Base-by-base conservation (phyloP, 2,888 invertebrate genomes). In the Tenthredo distinguenda region DNA sequence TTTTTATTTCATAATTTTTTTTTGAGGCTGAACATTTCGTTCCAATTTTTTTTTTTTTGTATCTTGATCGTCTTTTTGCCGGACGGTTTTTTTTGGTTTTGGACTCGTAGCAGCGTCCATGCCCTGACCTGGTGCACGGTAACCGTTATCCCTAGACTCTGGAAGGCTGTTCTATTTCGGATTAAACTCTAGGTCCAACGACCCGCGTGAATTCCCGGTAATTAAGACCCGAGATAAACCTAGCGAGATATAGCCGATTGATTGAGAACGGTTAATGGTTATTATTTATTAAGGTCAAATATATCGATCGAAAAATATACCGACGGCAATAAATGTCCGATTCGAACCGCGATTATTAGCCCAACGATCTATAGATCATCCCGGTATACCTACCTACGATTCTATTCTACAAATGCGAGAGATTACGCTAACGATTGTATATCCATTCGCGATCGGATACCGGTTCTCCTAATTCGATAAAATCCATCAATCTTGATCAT, bases 231-330 rank as follows among this genome's bases (percentile, higher is more conserved):
- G 37, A 81, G 62, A 81, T 81, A 81, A 62, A 81, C 62, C 58
- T n/a, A n/a, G 55, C 55, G n/a, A 55, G 79, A 81, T 62, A 79
- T 79, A 81, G 62, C 10, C 58, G 81, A 81, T 81, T 81, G 81
- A 81, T 81, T 62, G 81, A 62, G 81, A 62, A 81, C 77, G 77
- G 77, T 77, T 77, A 77, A 77, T 77, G 77, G 77, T 77, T 77
- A 77, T 77, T 81, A 81, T 81, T 81, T 81, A 81, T 81, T 81
- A 81, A 81, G 62, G 81, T 81, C 50, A 62, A 81, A 81, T 81
- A 77, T 62, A 81, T 81, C 81, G 81, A 62, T 81, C 81, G 81
- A 37, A 62, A 50, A 31, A n/a, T 50, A 31, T 40, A 15, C 37
- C 21, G 15, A n/a, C 26, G 58, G 81, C 81, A 62, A 81, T 81